These are phyloP conservation scores for Cyphomyrus discorhynchus DNA, from an alignment of 2,113 vertebrate genomes.

Conservation along the genomic window DNA sequence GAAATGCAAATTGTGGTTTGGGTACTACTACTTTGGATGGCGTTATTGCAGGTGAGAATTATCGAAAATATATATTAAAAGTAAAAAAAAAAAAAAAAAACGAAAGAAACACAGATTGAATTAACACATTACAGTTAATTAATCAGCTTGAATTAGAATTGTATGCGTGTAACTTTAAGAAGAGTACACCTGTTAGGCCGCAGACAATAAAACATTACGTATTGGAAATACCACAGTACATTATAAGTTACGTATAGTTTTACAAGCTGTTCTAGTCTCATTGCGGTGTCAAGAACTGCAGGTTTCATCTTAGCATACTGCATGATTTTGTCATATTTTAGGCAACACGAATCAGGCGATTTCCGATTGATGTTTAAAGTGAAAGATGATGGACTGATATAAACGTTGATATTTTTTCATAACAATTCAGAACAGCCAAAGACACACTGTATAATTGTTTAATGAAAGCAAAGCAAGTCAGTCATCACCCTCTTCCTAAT, in stretches of 20 bases:
- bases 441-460: not conserved
- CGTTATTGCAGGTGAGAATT: not conserved
- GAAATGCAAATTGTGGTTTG: not conserved
- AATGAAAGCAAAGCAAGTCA: not conserved
- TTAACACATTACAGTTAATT: not conserved
- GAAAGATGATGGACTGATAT: not conserved
- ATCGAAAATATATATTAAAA: not conserved
- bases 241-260: not conserved
- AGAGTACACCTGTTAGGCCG: not conserved
- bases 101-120: not conserved
- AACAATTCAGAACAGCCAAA: not conserved
- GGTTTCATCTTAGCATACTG: not conserved
- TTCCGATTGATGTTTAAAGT: not conserved
- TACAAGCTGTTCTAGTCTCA: not conserved
- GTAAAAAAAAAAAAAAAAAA: not conserved
- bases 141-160: not conserved
- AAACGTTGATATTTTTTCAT: not conserved
- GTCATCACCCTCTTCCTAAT: not conserved
- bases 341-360: not conserved
- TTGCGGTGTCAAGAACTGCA: not conserved
- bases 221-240: not conserved
- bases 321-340: not conserved
- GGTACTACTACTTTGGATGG: not conserved
- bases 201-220: not conserved
- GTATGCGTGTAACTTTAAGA: not conserved